Evolutionary conservation across 2,113 vertebrate genomes (phyloP), one percentile per base, ranked within the genome.

Genomic region (Scomber scombrus): DNA sequence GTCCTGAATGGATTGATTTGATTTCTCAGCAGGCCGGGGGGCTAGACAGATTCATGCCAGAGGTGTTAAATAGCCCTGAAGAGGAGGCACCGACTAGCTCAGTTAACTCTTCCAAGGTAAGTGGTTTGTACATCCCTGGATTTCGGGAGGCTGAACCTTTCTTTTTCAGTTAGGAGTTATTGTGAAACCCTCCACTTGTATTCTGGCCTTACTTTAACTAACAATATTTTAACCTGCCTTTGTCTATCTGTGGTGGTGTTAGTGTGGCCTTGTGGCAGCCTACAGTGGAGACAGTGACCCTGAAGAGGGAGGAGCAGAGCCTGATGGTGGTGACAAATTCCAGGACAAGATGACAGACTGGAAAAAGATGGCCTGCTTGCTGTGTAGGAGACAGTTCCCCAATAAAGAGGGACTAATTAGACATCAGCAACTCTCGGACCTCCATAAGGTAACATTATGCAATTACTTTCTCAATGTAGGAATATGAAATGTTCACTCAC

Each of bases 281-380:
- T 99, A 99, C 88, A 99, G 97, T 19, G 98, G 98, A 8, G 98
- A 99, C 82, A 99, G 98, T 1, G 98, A 99, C 86, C 97, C 98
- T 0, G 98, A 99, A 61, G 98, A 99, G 52, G 95, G 65, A 2
- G 93, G 7, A 43, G 76, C 95, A 47, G 93, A 97, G 5, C 83
- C 94, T 12, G 96, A 97, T 19, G 92, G 94, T 63, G 91, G 95
- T 11, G 97, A 97, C 11, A 95, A 95, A 11, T 91, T 93, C 57
- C 96, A 96, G 56, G 97, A 99, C 80, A 98, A 97, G 66, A 79
- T 99, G 78, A 98, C 97, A 0, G 98, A 99, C 92, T 99, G 97
- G 97, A 96, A 96, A 75, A 99, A 99, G 90, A 88, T 99, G 92
- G 98, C 98, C 12, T 99, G 98, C 74, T 85, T 99, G 72, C 93